Evolutionary conservation across 2,113 vertebrate genomes (phyloP).

Genomic region (Sterrhoptilus dennistouni): DNA sequence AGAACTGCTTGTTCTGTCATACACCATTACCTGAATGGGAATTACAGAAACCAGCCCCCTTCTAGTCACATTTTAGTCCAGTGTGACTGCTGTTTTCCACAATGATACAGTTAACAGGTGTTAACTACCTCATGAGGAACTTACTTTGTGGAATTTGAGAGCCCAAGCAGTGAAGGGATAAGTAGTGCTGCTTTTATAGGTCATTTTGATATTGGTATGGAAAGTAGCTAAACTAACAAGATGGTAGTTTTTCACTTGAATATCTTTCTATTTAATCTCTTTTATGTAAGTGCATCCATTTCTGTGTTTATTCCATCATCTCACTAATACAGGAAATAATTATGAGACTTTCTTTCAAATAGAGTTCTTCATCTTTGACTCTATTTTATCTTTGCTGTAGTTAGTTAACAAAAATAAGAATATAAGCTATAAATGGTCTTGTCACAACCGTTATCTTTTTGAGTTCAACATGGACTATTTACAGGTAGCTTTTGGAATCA

Average conservation of each 20-base stretch:
- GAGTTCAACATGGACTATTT: neutral
- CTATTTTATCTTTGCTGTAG: slow-evolving; percentile 39
- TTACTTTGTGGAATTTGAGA: neutral
- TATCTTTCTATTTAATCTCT: neutral
- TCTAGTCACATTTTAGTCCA: neutral
- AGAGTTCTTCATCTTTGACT: slow-evolving; percentile 11
- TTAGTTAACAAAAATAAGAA: neutral
- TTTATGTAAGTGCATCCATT: neutral
- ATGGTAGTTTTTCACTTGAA: neutral
- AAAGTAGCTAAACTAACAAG: slow-evolving; percentile 15
- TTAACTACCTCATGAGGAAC: neutral
- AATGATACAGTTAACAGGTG: neutral
- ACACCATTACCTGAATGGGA: neutral
- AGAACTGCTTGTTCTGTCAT: neutral
- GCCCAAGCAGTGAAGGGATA: neutral
- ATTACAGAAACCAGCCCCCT: neutral
- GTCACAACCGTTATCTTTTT: neutral
- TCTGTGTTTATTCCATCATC: slow-evolving; percentile 31
- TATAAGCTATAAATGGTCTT: neutral
- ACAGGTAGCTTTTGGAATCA: neutral
- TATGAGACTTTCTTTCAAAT: slow-evolving; percentile 16
- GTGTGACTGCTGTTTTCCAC: neutral
- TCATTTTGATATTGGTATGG: neutral
- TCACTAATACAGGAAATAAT: slow-evolving; percentile 27
- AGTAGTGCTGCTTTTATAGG: neutral